These are phyloP conservation scores for Periphyllus acericola DNA, from an alignment of 2,888 invertebrate species.

Conservation along the genomic window DNA sequence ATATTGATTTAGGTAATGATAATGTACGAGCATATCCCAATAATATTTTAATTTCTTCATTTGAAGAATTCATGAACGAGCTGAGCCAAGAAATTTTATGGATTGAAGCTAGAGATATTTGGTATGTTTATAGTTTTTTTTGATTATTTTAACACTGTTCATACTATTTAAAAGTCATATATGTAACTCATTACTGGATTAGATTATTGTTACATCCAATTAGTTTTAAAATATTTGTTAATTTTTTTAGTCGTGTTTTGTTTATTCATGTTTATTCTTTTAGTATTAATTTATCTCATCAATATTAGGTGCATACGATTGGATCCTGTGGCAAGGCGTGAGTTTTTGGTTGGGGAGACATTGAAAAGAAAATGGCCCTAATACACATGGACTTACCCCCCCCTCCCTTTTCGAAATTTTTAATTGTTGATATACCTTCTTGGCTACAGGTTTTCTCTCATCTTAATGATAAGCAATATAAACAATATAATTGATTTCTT, in stretches of 20 bases:
- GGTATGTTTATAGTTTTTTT: constrained; percentile 67
- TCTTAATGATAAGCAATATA: no score
- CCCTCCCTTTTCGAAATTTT: no score
- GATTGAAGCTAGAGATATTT: constrained; percentile 87
- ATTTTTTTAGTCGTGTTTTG: not conserved
- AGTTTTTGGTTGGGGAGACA: constrained; percentile 89
- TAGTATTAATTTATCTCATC: not conserved
- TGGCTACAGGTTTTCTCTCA: no score
- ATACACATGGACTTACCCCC: no score
- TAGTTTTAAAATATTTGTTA: not conserved
- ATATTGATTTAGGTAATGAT: constrained; percentile 67
- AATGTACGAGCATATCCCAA: constrained; percentile 68
- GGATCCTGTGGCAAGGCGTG: constrained; percentile 94
- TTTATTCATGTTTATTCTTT: not conserved
- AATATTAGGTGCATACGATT: constrained; percentile 76
- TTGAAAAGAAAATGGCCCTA: no score
- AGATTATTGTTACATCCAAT: not conserved
- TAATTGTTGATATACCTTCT: no score
- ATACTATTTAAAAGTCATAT: not conserved
- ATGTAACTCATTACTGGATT: not conserved
- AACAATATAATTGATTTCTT: no score
- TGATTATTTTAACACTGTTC: not conserved
- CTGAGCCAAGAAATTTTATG: constrained; percentile 73
- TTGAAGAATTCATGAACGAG: constrained; percentile 71
- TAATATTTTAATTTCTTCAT: constrained; percentile 67